Evolutionary conservation across 2,888 invertebrate genomes (phyloP).

Genomic region (Conchocele bisecta): DNA sequence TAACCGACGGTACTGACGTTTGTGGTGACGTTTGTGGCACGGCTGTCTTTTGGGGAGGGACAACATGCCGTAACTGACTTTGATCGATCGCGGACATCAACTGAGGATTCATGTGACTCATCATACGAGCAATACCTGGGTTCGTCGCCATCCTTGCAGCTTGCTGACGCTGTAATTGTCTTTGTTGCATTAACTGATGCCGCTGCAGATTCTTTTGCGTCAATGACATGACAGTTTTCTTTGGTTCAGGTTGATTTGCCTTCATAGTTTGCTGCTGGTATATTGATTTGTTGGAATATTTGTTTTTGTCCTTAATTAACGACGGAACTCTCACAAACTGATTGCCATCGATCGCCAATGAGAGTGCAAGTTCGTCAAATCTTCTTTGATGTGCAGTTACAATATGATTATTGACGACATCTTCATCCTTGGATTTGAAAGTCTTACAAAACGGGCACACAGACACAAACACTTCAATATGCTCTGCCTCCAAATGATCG

Average conservation of each 20-base stretch:
- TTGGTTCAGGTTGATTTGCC: neutral
- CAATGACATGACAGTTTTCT: neutral
- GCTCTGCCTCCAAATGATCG: slow-evolving; percentile 69
- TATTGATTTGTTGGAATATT: slow-evolving; percentile 10
- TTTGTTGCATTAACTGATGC: too few species aligned
- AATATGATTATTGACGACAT: slow-evolving; percentile 64
- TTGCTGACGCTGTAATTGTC: too few species aligned
- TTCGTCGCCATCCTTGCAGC: too few species aligned
- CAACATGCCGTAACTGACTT: too few species aligned
- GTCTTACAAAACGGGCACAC: slow-evolving; percentile 68
- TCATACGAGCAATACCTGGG: too few species aligned
- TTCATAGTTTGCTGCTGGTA: slow-evolving; percentile 15
- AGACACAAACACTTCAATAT: slow-evolving; percentile 72
- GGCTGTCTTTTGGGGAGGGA: too few species aligned
- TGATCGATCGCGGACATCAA: neutral
- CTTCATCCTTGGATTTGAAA: slow-evolving; percentile 67
- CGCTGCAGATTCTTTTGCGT: too few species aligned
- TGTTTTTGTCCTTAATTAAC: slow-evolving; percentile 60
- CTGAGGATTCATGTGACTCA: neutral
- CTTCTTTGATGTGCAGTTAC: slow-evolving; percentile 48
- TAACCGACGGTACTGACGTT: too few species aligned
- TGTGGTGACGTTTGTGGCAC: neutral
- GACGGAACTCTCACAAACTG: slow-evolving; percentile 66
- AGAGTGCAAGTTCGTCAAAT: slow-evolving; percentile 57
- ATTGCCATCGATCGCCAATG: slow-evolving; percentile 70